These are phyloP conservation scores for Rhagonycha fulva DNA, from an alignment of 2,888 invertebrate species.

Conservation along the genomic window DNA sequence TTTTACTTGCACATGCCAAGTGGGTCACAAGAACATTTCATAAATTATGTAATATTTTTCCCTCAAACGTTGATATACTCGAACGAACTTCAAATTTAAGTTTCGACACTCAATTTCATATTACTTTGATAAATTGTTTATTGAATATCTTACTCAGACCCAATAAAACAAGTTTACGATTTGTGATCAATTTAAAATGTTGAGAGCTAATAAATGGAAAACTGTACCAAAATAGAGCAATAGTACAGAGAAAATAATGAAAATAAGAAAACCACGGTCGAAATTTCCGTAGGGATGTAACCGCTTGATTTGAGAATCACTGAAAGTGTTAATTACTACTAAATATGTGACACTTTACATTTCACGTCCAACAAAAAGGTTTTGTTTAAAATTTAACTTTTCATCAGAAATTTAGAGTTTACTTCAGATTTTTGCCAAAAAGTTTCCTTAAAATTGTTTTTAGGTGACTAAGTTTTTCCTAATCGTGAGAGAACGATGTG, in stretches of 20 bases:
- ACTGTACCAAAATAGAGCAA: neutral
- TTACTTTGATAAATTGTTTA: constrained; percentile 1
- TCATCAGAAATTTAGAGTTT: neutral
- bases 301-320: neutral
- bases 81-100: neutral
- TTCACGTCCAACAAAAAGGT: neutral
- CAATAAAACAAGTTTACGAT: neutral
- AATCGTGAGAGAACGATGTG: too few species aligned
- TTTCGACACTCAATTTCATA: neutral
- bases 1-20: constrained; percentile 7
- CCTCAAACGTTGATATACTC: neutral
- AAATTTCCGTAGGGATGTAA: neutral
- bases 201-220: neutral
- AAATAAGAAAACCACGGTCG: neutral
- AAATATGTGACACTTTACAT: neutral
- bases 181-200: neutral
- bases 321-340: neutral
- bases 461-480: too few species aligned
- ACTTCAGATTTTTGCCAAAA: neutral
- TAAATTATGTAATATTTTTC: constrained; percentile 10
- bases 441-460: too few species aligned
- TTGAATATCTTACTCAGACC: neutral
- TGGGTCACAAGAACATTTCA: constrained; percentile 5
- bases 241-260: neutral
- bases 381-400: neutral